These are phyloP conservation scores for Nephrotoma flavescens DNA, from an alignment of 2,888 invertebrate genomes.

Conservation along the genomic window DNA sequence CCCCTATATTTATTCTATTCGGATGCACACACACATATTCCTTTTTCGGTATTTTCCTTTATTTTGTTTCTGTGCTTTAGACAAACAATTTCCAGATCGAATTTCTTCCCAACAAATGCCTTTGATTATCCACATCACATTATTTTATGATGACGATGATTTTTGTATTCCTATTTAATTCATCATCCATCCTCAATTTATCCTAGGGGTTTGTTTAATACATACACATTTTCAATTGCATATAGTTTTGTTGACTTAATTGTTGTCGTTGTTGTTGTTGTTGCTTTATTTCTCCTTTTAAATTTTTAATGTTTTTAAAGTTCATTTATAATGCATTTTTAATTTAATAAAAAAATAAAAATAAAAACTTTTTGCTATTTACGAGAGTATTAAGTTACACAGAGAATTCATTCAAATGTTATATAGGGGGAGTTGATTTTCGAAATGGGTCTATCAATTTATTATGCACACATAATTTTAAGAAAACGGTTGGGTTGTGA, in stretches of 20 bases:
- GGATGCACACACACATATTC: not conserved
- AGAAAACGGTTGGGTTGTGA: not conserved
- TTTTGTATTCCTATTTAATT: not conserved
- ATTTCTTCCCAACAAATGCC: not conserved
- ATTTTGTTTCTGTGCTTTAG: not conserved
- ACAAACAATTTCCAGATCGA: not conserved
- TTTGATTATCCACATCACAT: not conserved
- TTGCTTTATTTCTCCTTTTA: not conserved
- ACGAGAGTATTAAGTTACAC: not conserved
- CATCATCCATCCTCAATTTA: not conserved
- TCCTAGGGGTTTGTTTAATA: not conserved
- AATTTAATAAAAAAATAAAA: not conserved
- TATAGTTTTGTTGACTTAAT: not conserved
- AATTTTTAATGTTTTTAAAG: not conserved
- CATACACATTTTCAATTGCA: not conserved
- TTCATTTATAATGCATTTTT: not conserved
- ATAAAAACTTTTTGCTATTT: not conserved
- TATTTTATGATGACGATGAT: not conserved
- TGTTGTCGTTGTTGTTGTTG: not conserved
- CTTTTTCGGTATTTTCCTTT: not conserved
- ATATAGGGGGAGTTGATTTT: not conserved
- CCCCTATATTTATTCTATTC: not conserved
- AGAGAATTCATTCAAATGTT: not conserved
- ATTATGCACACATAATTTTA: not conserved
- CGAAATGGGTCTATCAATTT: not conserved